Evolutionary conservation across 1,140 invertebrate genomes (phyloP), one percentile per base, ranked within the genome.

Genomic region (Himalopsyche phryganea): DNA sequence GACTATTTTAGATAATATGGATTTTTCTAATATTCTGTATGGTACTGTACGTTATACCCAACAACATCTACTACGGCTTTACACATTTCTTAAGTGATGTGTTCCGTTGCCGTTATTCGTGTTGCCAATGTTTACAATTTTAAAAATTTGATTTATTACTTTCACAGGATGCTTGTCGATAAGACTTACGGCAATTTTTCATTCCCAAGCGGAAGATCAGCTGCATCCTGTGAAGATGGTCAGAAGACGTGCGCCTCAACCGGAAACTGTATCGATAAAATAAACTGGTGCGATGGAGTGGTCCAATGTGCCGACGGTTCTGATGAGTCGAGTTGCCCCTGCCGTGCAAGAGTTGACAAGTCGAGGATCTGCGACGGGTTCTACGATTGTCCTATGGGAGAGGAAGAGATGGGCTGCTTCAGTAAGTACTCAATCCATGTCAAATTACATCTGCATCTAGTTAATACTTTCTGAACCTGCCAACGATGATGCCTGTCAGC

Each of bases 251-350:
- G 76, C 60, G 66, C 66, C 36, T 28, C 23, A 5, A 68, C 71
- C 42, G 70, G 68, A 5, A 71, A 68, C 3, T 95, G 92, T 64
- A 75, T 94, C 1, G 59, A 72, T 10, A 69, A 72, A 7, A 67
- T 65, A 0, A 69, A 81, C 23, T 85, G 85, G 79, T 95, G 92
- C 67, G 84, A 95, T 69, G 84, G 84, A 42, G 75, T 76, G 2
- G 82, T 89, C 0, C 81, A 96, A 66, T 96, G 92, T 70, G 65
- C 71, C 10, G 92, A 95, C 70, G 85, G 82, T 4, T 90, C 87
- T 60, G 92, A 96, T 69, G 92, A 96, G 74, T 72, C 73, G 0
- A 77, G 76, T 41, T 94, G 92, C 66, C 80, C 83, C 1, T 92
- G 90, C 64, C 82, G 76, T 52, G 69, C 82, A 17, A 80, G 88